Conservation (phyloP, 2,888 invertebrate genomes). For the Thereva nobilitata region DNA sequence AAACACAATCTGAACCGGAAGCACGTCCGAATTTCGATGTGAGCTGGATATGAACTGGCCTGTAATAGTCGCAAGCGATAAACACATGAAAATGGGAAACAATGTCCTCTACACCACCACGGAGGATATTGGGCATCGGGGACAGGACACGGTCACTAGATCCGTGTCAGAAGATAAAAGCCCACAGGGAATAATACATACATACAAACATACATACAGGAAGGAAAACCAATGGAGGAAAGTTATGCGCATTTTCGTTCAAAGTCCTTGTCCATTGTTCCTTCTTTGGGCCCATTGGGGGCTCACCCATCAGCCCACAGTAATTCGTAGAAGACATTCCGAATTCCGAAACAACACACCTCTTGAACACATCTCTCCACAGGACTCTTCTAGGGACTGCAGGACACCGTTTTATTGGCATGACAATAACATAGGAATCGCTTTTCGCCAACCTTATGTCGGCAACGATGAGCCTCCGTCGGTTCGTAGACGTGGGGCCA, state of each 20-base stretch:
- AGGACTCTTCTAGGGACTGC: neutral
- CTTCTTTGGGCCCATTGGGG: no score
- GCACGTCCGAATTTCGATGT: slow-evolving; percentile 1
- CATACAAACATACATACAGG: neutral
- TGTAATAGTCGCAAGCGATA: slow-evolving; percentile 11
- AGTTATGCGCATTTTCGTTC: slow-evolving; percentile 12
- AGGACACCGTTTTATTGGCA: neutral
- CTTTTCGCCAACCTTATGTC: neutral
- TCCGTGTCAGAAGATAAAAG: neutral
- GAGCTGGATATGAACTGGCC: slow-evolving; percentile 19
- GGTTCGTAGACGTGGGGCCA: slow-evolving; percentile 3
- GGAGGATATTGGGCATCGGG: neutral
- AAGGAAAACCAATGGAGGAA: neutral
- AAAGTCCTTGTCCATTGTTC: slow-evolving; percentile 14
- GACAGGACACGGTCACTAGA: neutral
- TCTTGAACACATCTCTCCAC: neutral
- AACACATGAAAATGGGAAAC: slow-evolving; percentile 9
- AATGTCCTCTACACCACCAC: neutral
- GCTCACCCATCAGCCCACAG: neutral
- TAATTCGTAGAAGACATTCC: slow-evolving; percentile 21
- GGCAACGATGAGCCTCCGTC: neutral
- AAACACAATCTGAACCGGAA: slow-evolving; percentile 23
- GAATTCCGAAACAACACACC: neutral
- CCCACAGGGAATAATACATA: neutral
- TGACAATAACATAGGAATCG: slow-evolving; percentile 9